phyloP scores from a whole-genome alignment of 2,888 invertebrate genomes.

The Xestia c-nigrum region DNA sequence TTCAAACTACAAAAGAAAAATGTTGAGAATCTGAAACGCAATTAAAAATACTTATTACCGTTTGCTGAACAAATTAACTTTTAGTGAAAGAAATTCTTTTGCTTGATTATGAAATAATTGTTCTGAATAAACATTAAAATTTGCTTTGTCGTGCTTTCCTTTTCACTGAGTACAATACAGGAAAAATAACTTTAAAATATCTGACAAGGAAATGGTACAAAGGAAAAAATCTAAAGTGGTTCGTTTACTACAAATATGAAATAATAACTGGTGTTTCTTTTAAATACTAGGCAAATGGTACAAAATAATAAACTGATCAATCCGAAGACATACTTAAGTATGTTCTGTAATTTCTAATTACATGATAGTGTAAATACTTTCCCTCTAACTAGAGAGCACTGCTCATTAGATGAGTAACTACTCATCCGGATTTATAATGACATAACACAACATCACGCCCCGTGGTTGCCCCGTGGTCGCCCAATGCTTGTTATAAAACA shows the following conservation, averaged over 20 bases:
- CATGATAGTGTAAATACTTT: neutral
- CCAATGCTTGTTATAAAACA: neutral
- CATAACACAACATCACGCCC: neutral
- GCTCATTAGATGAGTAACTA: too few species aligned
- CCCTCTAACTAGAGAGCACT: too few species aligned
- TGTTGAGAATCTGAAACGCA: slow-evolving; percentile 3
- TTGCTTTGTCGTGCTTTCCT: slow-evolving; percentile 22
- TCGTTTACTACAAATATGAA: neutral
- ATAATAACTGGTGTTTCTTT: neutral
- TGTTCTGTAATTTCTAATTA: neutral
- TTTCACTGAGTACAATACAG: slow-evolving; percentile 1
- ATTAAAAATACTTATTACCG: slow-evolving; percentile 32
- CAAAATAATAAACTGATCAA: neutral
- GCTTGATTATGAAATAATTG: slow-evolving; percentile 11
- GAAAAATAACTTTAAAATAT: neutral
- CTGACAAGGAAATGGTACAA: slow-evolving; percentile 1
- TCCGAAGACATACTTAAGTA: too few species aligned
- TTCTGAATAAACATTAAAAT: neutral
- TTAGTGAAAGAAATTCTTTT: neutral
- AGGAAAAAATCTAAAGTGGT: neutral
- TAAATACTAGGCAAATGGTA: neutral
- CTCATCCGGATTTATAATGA: neutral
- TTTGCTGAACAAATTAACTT: slow-evolving; percentile 15
- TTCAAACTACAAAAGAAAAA: slow-evolving; percentile 16
- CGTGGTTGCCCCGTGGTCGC: too few species aligned